Percentiles rank a stretch among this genome's conserved stretches.
These are phyloP conservation scores for Drosophila neotestacea DNA, from an alignment of 2,888 invertebrate genomes.

Conservation along the genomic window DNA sequence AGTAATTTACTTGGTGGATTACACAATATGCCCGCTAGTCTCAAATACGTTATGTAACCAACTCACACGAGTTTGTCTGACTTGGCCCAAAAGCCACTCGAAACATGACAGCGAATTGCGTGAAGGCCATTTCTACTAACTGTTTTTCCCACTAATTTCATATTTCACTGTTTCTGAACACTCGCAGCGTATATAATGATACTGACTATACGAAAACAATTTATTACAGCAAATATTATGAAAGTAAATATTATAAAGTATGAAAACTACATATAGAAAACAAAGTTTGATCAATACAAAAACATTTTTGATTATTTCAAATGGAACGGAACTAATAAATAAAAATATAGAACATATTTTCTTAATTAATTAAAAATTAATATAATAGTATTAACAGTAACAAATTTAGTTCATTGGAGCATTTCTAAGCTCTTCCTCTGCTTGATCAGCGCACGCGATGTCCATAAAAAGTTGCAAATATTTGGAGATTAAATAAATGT, in stretches of 20 bases:
- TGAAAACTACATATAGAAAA: too few relatives aligned
- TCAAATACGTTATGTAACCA: constrained; percentile 37
- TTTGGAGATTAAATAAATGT: constrained; percentile 21
- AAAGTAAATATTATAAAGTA: constrained; percentile 19
- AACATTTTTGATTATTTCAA: too few relatives aligned
- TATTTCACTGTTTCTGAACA: constrained; percentile 35
- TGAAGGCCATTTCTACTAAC: constrained; percentile 71
- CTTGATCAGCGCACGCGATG: constrained; percentile 45
- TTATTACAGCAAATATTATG: constrained; percentile 19
- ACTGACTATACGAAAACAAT: constrained; percentile 38
- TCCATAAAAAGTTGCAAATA: constrained; percentile 45
- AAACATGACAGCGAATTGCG: constrained; percentile 36
- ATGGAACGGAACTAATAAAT: too few relatives aligned
- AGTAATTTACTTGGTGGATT: constrained; percentile 30
- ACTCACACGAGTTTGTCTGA: constrained; percentile 18
- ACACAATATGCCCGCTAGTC: constrained; percentile 26
- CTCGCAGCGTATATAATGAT: constrained; percentile 38
- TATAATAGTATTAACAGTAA: not conserved
- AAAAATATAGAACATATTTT: too few relatives aligned
- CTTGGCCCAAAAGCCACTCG: constrained; percentile 24
- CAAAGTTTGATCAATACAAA: too few relatives aligned
- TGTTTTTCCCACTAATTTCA: constrained; percentile 48
- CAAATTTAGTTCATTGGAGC: not conserved
- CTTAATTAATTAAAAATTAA: too few relatives aligned
- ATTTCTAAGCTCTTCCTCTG: constrained; percentile 2